Percentiles rank a stretch among this genome's conserved stretches.
These are phyloP conservation scores for Aphelenchoides fujianensis DNA, from an alignment of 1,140 invertebrate genomes.

Conservation along the genomic window DNA sequence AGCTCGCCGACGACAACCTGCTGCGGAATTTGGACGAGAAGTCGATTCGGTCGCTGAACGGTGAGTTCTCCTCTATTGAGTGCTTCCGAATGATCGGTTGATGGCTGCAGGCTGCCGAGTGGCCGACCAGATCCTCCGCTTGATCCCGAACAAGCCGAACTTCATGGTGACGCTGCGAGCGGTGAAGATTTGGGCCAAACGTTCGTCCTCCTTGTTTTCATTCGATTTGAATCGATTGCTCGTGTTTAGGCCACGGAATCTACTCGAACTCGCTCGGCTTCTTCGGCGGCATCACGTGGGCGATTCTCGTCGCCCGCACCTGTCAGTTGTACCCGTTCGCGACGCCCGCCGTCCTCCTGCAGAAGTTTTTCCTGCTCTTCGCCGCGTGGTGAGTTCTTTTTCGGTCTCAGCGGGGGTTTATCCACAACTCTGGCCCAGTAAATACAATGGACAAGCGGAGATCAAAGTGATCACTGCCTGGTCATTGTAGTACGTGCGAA, in stretches of 20 bases:
- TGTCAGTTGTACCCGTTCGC: conserved; percentile 99
- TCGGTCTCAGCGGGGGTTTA: too few species aligned
- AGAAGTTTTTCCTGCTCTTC: conserved; percentile 97
- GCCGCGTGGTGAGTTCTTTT: conserved; percentile 75
- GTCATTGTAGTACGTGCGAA: too few species aligned
- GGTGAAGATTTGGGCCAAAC: conserved; percentile 98
- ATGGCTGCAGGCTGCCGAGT: conserved; percentile 82
- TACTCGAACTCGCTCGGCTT: conserved; percentile 97
- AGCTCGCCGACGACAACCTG: conserved; percentile 83
- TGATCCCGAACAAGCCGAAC: conserved; percentile 90
- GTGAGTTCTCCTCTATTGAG: conserved; percentile 53
- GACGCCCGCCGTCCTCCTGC: conserved; percentile 83
- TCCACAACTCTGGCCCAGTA: too few species aligned
- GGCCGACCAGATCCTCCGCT: conserved; percentile 90
- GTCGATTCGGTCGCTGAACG: conserved; percentile 93
- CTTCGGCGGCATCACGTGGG: conserved; percentile 97
- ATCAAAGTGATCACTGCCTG: too few species aligned
- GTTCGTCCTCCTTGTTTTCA: conserved; percentile 68
- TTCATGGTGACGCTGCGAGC: conserved; percentile 86
- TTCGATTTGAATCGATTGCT: neutral
- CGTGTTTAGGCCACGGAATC: conserved; percentile 74
- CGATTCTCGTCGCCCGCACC: conserved; percentile 93
- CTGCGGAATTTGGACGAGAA: conserved; percentile 93
- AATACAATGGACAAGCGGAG: too few species aligned
- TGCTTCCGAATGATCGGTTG: neutral